Conservation (phyloP, 1,140 invertebrate species). For the Triops cancriformis region DNA sequence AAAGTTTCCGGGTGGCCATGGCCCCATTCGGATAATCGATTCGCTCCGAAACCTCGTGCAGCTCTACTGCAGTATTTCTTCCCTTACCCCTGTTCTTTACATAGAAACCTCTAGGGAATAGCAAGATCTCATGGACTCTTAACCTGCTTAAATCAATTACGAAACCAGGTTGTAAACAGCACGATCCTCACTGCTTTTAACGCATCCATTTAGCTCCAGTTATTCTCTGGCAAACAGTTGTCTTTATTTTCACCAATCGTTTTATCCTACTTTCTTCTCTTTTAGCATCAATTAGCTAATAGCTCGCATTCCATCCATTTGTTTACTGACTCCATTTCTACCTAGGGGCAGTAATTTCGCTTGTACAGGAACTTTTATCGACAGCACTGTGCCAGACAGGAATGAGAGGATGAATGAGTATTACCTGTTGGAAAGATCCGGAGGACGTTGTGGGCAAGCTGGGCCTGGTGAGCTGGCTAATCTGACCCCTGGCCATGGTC, state of each 20-base stretch:
- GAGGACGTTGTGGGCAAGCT: constrained; percentile 81
- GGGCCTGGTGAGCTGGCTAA: constrained; percentile 67
- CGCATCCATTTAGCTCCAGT: background rate
- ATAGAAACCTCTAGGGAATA: background rate
- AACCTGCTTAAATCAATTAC: background rate
- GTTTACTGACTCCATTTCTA: background rate
- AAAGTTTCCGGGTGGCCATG: background rate
- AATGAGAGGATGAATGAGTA: background rate
- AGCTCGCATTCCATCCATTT: background rate
- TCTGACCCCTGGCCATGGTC: constrained; percentile 77
- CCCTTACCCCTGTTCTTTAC: background rate
- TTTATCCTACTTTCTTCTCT: background rate
- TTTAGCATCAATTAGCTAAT: background rate
- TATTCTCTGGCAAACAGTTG: background rate
- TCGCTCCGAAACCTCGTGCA: background rate
- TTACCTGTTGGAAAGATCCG: constrained; percentile 68
- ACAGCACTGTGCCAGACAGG: no score
- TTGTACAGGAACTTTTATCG: no score
- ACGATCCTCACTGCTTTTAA: background rate
- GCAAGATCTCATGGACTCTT: background rate
- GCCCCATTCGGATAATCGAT: background rate
- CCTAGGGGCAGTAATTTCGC: no score
- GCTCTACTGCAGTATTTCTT: background rate
- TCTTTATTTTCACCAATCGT: background rate
- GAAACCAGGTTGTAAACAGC: background rate